Conservation (phyloP, 2,797 vertebrate species). For the Schizopygopsis pylzovi region DNA sequence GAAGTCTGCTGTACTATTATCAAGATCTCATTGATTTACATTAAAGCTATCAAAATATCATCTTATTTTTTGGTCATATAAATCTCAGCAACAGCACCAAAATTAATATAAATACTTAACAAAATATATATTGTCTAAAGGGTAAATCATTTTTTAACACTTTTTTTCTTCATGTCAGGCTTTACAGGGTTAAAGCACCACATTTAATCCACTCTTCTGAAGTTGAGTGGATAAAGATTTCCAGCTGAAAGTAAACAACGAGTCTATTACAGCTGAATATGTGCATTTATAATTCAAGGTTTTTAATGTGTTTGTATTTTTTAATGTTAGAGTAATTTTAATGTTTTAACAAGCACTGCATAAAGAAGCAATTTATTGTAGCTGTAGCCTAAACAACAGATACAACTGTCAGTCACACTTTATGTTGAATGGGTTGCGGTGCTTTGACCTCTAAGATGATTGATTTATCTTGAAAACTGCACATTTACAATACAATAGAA, state of each 20-base stretch:
- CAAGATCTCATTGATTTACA: too few species aligned
- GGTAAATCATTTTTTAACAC: background rate
- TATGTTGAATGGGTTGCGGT: background rate
- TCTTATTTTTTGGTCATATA: too few species aligned
- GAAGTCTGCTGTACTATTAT: background rate
- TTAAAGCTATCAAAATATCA: too few species aligned
- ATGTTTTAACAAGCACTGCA: background rate
- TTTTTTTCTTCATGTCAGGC: background rate
- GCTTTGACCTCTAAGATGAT: background rate
- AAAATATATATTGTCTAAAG: background rate
- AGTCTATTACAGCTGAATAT: background rate
- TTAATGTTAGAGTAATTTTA: background rate
- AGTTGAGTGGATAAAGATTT: too few species aligned
- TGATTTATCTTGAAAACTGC: background rate
- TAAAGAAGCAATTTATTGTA: background rate
- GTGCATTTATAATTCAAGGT: too few species aligned
- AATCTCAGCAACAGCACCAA: too few species aligned
- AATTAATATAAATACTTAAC: too few species aligned
- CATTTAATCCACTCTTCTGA: too few species aligned
- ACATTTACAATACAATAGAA: constrained; percentile 13
- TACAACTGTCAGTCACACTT: background rate
- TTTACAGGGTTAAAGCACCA: background rate
- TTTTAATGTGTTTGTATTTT: background rate
- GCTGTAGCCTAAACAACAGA: background rate
- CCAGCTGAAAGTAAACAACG: background rate